Base-by-base conservation (phyloP, 2,113 vertebrate species). In the Condylura cristata region DNA sequence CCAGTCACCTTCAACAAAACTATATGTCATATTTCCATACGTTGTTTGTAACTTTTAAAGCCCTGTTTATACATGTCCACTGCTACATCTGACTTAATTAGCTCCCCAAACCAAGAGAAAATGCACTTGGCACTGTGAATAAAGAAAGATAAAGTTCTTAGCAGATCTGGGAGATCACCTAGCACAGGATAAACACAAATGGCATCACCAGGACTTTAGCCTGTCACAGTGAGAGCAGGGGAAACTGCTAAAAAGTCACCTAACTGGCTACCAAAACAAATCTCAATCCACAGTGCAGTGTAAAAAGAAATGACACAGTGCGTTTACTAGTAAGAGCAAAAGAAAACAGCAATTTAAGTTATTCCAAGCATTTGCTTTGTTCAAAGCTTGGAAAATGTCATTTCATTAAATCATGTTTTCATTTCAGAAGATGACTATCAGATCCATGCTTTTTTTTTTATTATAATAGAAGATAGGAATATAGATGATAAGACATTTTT, bases 331-430 rank as follows among this genome's bases (percentile, higher is more conserved):
- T 39, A 94, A 95, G 70, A 80, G 58, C n/a, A 75, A 60, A 65
- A 89, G 37, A 90, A 86, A 96, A 95, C 56, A 53, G 75, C 24
- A 71, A 83, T 93, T 95, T 83, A 89, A 92, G 53, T 22, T 56
- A 56, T 22, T 92, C 92, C 93, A 94, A 93, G 91, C 48, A 71
- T 82, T 70, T 58, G 26, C 30, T 91, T 94, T 78, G 60, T 51
- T 93, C 92, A 91, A 95, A 94, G 32, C 79, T 80, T 65, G 20
- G 74, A 79, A 96, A 92, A 94, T 89, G 79, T 34, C 89, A 83
- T 60, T 93, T 95, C 86, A 89, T 95, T 94, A 96, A 92, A 93
- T 72, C 56, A 56, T 86, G 89, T 86, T 93, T 96, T 94, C 71
- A 96, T 93, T 94, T 95, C 78, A 68, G 80, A 95, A 93, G 56